phyloP scores from a whole-genome alignment of 2,888 invertebrate species.

The Xylophagus ater region DNA sequence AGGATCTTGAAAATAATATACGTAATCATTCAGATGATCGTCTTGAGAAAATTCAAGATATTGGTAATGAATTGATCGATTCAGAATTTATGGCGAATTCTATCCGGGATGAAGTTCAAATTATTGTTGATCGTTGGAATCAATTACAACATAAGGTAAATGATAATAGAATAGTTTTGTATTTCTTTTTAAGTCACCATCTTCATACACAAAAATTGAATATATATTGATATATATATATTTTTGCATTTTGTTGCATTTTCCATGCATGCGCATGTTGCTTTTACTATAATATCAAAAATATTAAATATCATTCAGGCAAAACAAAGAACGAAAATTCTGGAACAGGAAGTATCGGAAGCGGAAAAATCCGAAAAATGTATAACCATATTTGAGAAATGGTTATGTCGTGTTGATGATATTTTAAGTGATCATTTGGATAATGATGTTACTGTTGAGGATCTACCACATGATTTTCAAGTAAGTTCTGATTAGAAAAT shows the following conservation, averaged over 20 bases:
- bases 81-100: conserved; percentile 62
- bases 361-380: conserved; percentile 67
- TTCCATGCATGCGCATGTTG: neutral
- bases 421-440: conserved; percentile 59
- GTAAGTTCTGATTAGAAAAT: conserved; percentile 29
- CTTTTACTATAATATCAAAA: neutral
- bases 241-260: neutral
- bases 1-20: conserved; percentile 77
- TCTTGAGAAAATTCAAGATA: conserved; percentile 59
- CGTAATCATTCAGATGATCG: conserved; percentile 62
- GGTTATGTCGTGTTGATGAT: conserved; percentile 56
- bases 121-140: conserved; percentile 52
- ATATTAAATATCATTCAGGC: conserved; percentile 23
- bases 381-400: conserved; percentile 60
- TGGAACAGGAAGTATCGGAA: conserved; percentile 61
- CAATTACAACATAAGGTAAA: conserved; percentile 56
- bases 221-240: no score
- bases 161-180: neutral
- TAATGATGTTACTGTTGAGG: conserved; percentile 66
- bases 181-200: no score
- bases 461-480: conserved; percentile 66
- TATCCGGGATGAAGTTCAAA: conserved; percentile 54
- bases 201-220: no score
- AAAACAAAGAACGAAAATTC: conserved; percentile 39
- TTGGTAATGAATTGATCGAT: conserved; percentile 60